phyloP scores from a whole-genome alignment of 2,888 invertebrate genomes.

The Hyalella azteca region DNA sequence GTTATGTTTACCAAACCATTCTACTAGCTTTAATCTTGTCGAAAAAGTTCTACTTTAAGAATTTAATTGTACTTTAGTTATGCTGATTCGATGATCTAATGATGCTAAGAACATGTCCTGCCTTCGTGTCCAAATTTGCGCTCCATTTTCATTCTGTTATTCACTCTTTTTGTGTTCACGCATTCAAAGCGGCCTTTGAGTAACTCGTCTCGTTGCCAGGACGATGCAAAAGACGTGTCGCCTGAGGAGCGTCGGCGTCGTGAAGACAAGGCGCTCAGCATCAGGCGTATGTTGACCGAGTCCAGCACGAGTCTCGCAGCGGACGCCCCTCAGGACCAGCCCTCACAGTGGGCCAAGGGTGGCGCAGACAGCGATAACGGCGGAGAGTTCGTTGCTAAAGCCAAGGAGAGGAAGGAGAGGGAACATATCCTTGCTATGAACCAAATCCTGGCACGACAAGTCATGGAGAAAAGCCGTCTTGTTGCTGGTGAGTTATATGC shows the following conservation, averaged over 20 bases:
- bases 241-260: slow-evolving; percentile 84
- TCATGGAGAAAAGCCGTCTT: slow-evolving; percentile 93
- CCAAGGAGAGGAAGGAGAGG: slow-evolving; percentile 83
- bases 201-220: too few relatives aligned
- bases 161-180: too few relatives aligned
- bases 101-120: too few relatives aligned
- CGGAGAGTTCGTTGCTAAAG: slow-evolving; percentile 51
- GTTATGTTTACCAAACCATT: too few relatives aligned
- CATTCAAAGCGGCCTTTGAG: too few relatives aligned
- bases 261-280: slow-evolving; percentile 86
- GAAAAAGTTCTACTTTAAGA: too few relatives aligned
- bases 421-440: slow-evolving; percentile 88
- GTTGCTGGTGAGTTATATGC: slow-evolving; percentile 77
- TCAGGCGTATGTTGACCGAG: slow-evolving; percentile 87
- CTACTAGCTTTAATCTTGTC: too few relatives aligned
- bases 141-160: too few relatives aligned
- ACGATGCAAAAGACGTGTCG: slow-evolving; percentile 78
- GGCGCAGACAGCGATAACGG: slow-evolving; percentile 80
- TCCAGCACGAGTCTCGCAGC: slow-evolving; percentile 61
- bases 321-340: slow-evolving; percentile 61
- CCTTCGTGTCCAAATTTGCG: too few relatives aligned
- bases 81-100: too few relatives aligned
- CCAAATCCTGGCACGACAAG: slow-evolving; percentile 90
- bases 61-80: too few relatives aligned
- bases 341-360: slow-evolving; percentile 71